Evolutionary conservation across 2,888 invertebrate species (phyloP).

Genomic region (Argyra leucocephala): DNA sequence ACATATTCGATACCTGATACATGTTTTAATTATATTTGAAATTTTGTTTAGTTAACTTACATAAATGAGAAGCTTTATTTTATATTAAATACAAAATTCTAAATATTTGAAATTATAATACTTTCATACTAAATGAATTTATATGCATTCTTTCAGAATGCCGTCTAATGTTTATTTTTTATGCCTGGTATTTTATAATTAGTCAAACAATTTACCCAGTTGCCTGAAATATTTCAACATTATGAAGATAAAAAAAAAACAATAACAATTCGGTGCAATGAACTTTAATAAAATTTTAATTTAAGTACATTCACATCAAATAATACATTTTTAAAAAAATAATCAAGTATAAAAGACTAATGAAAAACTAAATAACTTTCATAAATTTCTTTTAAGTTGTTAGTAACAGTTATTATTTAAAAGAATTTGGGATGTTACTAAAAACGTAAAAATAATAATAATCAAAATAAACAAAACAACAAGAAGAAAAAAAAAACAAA

Average conservation of each 20-base stretch:
- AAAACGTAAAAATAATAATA: neutral
- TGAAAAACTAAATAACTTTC: neutral
- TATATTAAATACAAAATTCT: too few relatives aligned
- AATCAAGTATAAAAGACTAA: neutral
- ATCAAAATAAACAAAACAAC: too few relatives aligned
- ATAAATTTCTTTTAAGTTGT: neutral
- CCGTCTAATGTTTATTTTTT: too few relatives aligned
- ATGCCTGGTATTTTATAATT: too few relatives aligned
- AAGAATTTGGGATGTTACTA: neutral
- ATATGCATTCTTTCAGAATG: too few relatives aligned
- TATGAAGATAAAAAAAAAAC: neutral
- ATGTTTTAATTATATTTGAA: too few relatives aligned
- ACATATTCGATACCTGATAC: too few relatives aligned
- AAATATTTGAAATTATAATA: too few relatives aligned
- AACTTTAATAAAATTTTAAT: neutral
- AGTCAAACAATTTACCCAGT: neutral
- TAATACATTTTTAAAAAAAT: neutral
- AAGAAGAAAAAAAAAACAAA: too few relatives aligned
- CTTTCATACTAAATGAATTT: too few relatives aligned
- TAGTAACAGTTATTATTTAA: neutral
- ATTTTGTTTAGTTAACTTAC: too few relatives aligned
- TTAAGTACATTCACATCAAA: neutral
- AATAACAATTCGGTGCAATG: neutral
- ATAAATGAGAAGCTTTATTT: too few relatives aligned
- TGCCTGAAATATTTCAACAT: neutral